Base-by-base conservation (phyloP, 1,140 invertebrate genomes). In the Globodera ellingtonae region DNA sequence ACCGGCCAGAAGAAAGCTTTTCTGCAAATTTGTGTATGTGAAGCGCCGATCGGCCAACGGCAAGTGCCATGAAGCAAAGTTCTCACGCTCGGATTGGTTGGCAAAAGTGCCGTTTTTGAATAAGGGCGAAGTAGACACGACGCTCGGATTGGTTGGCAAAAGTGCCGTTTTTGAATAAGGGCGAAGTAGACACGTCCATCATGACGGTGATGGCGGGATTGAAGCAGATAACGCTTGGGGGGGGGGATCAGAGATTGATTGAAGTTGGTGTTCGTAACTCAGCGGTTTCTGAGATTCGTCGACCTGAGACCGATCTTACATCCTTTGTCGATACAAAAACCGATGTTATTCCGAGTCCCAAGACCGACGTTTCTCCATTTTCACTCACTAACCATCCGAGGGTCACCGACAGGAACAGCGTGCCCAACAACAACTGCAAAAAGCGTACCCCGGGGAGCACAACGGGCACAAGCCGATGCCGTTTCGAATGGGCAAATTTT, bases 191-290 rank as follows among this genome's bases (percentile, higher is more conserved):
- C 72, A 69, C 18, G 76, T 78, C 76, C 66, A 70, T 78, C 71
- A 78, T 78, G 15, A 78, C 76, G 24, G 52, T 71, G 50, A 78
- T 70, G 66, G 71, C 46, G 48, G 76, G 76, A 24, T 78, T 78
- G 66, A 78, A 78, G 35, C 66, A 75, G 46, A 78, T 78, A 8
- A 67, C 76, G 35, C 76, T 78, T 35, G 35, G 35, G 35, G 2
- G 0, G 2, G 35, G 2, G 35, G 13, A 74, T 15, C 3, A n/a
- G 13, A 72, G 50, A 15, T 6, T 15, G 46, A 72, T 15, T 48
- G 13, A 72, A 3, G 35, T 35, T 35, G 35, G 35, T 35, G 3
- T 35, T 35, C 35, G 35, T 0, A 35, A 35, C 35, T 35, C 35
- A 35, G 35, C 35, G 35, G 35, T 35, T 35, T 35, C 35, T 35